phyloP scores from a whole-genome alignment of 2,888 invertebrate genomes.

The Yponomeuta malinellus region DNA sequence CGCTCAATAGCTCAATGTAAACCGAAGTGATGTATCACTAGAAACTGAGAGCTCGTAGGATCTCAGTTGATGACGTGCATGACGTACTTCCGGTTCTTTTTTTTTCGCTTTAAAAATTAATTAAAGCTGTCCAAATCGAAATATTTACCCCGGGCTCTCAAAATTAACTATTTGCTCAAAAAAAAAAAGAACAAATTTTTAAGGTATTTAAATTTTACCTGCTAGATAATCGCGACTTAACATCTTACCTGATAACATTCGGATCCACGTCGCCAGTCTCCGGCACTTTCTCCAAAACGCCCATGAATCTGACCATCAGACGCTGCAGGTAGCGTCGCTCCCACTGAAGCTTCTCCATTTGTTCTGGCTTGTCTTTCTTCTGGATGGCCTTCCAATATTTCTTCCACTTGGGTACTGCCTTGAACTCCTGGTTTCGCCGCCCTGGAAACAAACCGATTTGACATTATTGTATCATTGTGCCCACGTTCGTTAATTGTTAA shows the following conservation, averaged over 20 bases:
- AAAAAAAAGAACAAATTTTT: too few species aligned
- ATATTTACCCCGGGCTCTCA: too few species aligned
- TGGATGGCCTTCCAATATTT: slow-evolving; percentile 94
- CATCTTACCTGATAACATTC: slow-evolving; percentile 67
- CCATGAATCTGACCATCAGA: slow-evolving; percentile 92
- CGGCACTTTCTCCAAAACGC: slow-evolving; percentile 84
- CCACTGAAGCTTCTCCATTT: slow-evolving; percentile 83
- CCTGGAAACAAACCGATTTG: slow-evolving; percentile 51
- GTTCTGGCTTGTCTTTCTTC: slow-evolving; percentile 86
- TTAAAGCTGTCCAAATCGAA: too few species aligned
- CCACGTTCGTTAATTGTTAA: neutral
- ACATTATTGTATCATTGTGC: neutral
- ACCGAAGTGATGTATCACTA: too few species aligned
- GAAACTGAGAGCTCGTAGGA: too few species aligned
- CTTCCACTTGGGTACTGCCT: slow-evolving; percentile 89
- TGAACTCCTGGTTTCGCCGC: slow-evolving; percentile 90
- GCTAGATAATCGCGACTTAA: too few species aligned
- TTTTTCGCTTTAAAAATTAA: too few species aligned
- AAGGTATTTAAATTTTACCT: too few species aligned
- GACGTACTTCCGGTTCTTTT: too few species aligned
- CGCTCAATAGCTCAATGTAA: too few species aligned
- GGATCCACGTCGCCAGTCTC: slow-evolving; percentile 75
- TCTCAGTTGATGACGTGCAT: too few species aligned
- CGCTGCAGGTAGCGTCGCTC: slow-evolving; percentile 90
- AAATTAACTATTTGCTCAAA: too few species aligned